Conservation (phyloP, 2,113 vertebrate species). For the Chloropsis cyanopogon region DNA sequence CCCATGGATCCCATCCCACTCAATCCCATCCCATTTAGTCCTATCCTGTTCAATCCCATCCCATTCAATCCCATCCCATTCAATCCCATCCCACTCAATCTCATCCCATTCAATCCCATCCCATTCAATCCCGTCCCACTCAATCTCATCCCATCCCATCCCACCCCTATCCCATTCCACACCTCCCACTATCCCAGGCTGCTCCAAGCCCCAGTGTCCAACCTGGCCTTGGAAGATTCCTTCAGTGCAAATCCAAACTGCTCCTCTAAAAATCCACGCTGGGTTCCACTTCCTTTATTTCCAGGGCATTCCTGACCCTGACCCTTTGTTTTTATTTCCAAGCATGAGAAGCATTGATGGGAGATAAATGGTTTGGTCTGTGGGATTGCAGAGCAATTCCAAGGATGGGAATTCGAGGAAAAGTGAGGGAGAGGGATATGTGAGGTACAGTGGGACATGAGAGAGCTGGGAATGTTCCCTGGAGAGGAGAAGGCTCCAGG, state of each 20-base stretch:
- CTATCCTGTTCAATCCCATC: fast-evolving
- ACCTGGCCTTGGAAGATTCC: too few relatives aligned
- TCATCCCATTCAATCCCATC: neutral
- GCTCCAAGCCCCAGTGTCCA: neutral
- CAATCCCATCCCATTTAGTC: too few relatives aligned
- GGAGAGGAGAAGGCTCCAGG: neutral
- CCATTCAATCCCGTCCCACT: neutral
- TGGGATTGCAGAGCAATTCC: neutral
- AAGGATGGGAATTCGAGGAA: neutral
- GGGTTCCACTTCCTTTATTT: neutral
- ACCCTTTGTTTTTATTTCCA: neutral
- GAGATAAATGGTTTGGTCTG: fast-evolving
- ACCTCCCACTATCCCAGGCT: neutral
- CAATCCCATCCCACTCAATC: neutral
- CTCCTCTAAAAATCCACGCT: fast-evolving
- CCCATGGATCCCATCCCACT: neutral
- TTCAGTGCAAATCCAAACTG: neutral
- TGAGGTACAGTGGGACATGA: neutral
- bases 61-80: too few relatives aligned
- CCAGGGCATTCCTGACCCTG: neutral
- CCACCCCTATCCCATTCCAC: neutral
- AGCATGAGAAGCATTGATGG: fast-evolving
- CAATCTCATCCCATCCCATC: neutral
- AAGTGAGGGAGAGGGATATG: neutral
- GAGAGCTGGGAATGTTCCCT: neutral